Evolutionary conservation across 1,140 invertebrate species (phyloP), one percentile per base, ranked within the genome.

Genomic region (Pseudomyrmex concolor): DNA sequence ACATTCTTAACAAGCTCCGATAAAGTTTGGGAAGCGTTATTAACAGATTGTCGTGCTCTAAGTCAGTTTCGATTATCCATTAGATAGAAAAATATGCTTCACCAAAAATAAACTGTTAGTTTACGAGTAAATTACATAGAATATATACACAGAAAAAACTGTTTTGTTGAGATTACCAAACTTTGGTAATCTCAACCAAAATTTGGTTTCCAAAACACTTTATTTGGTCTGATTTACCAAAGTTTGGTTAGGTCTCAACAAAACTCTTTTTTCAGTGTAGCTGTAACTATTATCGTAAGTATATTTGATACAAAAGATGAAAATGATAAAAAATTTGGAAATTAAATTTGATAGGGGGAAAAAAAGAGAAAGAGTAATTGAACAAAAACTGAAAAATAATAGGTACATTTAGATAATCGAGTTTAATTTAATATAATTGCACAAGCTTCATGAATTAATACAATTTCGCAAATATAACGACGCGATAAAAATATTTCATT

Each of bases 361-460:
- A 17, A 34, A 34, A 34, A 0, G 5, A 34, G 34, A 34, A 7
- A 34, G 34, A 34, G 34, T 34, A 34, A 34, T 34, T 34, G 34
- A 7, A 8, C 17, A 13, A 59, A 9, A 57, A 48, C 17, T 7
- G 2, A 25, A 34, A 2, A 59, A 17, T 10, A 57, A 68, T 12
- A 15, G 10, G 13, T 50, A 34, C 0, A 34, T 43, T 77, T 13
- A 43, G 13, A n/a, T 54, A 54, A 70, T 70, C 70, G 12, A n/a
- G 70, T 78, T 57, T 17, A 59, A 80, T 71, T 50, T 57, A 66
- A 71, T 50, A 80, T 80, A 70, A 80, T 59, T n/a, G 13, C 54
- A 19, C 50, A 19, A 17, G 73, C 25, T 77, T 70, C 43, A 19
- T 4, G 1, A 67, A 54, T 48, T 60, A 68, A 78, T 59, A 17